phyloP scores from a whole-genome alignment of 2,113 vertebrate genomes.

The Pampusana beccarii region DNA sequence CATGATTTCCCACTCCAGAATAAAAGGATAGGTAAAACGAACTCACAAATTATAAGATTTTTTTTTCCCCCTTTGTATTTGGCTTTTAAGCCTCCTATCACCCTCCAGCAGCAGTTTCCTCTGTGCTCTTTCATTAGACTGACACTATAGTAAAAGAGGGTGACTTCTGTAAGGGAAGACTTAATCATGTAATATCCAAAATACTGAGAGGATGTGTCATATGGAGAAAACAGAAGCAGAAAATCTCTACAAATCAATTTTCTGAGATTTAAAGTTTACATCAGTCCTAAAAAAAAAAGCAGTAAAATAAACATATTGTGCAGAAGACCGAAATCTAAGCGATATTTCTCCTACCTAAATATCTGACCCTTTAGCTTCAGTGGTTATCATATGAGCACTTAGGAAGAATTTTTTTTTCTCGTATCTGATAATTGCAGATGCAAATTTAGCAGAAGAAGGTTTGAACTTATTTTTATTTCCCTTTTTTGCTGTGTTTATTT shows the following conservation, averaged over 20 bases:
- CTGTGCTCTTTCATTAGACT: not conserved
- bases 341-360: not conserved
- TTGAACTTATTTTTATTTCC: not conserved
- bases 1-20: not conserved
- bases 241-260: slow-evolving; percentile 9
- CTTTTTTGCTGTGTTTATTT: slow-evolving; percentile 12
- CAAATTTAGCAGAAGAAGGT: not conserved
- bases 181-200: not conserved
- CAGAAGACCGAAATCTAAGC: not conserved
- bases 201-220: not conserved
- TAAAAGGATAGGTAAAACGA: not conserved
- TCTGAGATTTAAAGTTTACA: not conserved
- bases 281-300: not conserved
- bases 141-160: not conserved
- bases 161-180: not conserved
- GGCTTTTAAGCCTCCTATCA: not conserved
- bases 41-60: not conserved
- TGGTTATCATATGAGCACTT: not conserved
- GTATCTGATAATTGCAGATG: slow-evolving; percentile 18
- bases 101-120: not conserved
- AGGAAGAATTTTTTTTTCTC: not conserved
- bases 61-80: not conserved
- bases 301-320: not conserved
- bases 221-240: not conserved
- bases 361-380: not conserved